Base-by-base conservation (phyloP, 2,113 vertebrate species). In the Nibea coibor region DNA sequence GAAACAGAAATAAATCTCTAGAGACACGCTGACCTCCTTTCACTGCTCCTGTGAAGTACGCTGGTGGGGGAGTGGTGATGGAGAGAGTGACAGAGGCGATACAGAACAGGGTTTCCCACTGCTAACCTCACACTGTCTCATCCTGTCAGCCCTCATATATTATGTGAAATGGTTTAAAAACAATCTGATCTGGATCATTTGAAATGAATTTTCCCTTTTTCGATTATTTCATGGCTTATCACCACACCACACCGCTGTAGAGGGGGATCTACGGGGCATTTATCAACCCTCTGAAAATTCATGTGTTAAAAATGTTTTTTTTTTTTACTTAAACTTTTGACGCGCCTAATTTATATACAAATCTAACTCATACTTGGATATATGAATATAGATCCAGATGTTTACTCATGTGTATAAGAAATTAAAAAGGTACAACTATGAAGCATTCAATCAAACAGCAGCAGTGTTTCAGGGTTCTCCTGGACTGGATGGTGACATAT, bases 1-100 rank as follows among this genome's bases (percentile, higher is more conserved):
- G 62, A 48, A 74, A 75, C 43, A 79, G 70, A 81, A 61, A 10
- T 61, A 70, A 54, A 66, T 72, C 82, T 75, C 74, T 0, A 19
- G 82, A 78, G 89, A 74, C 57, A 19, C 10, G 35, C 75, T 87
- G 89, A 84, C 85, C 89, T 89, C 71, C 17, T 89, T 91, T 77
- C 65, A 20, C 78, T 76, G 78, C 47, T 69, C 62, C 57, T 75
- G 71, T 73, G 72, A 88, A 62, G 79, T 67, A 51, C 1, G 4
- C 35, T 39, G 35, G 35, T 39, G 35, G 59, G n/a, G 53, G 42
- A 43, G 12, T 10, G 11, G 10, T 50, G 43, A 69, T 67, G 75
- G 72, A 68, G 50, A 53, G 65, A 72, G 67, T 61, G 39, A 69
- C 39, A 3, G 67, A 61, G n/a, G 0, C 65, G 51, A 70, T 17